Evolutionary conservation across 2,113 vertebrate species (phyloP), one percentile per base, ranked within the genome.

Genomic region (Dunckerocampus dactyliophorus): DNA sequence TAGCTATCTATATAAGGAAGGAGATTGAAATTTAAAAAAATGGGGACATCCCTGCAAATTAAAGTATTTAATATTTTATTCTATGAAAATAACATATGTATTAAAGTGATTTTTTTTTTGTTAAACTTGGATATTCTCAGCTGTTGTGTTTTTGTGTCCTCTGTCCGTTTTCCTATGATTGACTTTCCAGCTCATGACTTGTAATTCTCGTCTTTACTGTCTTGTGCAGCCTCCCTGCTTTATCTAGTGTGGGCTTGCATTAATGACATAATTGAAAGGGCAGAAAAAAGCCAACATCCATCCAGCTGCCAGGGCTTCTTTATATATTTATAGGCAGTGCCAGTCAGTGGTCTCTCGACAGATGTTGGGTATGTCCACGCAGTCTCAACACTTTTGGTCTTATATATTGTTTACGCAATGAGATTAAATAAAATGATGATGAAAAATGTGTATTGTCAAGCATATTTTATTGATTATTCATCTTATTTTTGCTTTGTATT

Each of bases 71-170:
- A 80, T 64, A 87, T 87, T 89, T 88, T 90, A 89, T 89, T 90
- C 89, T 85, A 82, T 81, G 80, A 84, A 87, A 39, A 81, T 85
- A 85, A 87, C 82, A 75, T 85, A 87, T 88, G 84, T 89, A 90
- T 87, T 90, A 88, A 90, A 76, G 77, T 87, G 71, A 81, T 84
- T 87, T 89, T 90, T 91, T 90, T 89, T 90, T 91, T 90, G 89
- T 91, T 91, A 88, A 90, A 85, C 84, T 89, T 87, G 85, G 88
- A 88, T 81, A 77, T 84, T 84, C 72, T 89, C 83, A 78, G 77
- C 75, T 76, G 79, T 87, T 77, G 80, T 85, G 78, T 87, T 87
- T 80, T 74, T 77, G 84, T 81, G 83, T 81, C 81, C 69, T 82
- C 77, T 85, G 85, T 87, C 78, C 82, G 85, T 86, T 86, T 88